phyloP scores from a whole-genome alignment of 2,888 invertebrate species.

The Metacarcinus magister region DNA sequence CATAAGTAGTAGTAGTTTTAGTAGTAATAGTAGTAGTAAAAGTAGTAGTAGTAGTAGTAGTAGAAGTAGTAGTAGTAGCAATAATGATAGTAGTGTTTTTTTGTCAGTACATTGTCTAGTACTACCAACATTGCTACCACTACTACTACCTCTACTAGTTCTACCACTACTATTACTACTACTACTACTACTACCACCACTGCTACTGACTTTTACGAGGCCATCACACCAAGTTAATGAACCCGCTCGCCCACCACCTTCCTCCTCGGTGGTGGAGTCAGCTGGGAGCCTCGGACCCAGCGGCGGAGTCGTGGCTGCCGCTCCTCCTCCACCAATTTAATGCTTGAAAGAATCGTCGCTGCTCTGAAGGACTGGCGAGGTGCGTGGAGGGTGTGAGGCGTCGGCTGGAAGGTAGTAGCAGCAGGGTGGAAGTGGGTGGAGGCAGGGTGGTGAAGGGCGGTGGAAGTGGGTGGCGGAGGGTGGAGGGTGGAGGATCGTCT shows the following conservation, averaged over 20 bases:
- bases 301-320: not conserved
- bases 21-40: not conserved
- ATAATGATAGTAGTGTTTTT: no score
- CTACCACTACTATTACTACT: not conserved
- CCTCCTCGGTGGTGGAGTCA: not conserved
- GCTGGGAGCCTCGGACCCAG: not conserved
- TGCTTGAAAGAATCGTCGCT: not conserved
- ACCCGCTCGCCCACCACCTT: not conserved
- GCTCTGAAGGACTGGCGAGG: not conserved
- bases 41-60: not conserved
- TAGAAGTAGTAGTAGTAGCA: not conserved
- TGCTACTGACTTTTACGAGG: not conserved
- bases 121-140: not conserved
- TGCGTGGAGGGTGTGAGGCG: not conserved
- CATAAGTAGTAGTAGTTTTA: not conserved
- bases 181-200: not conserved
- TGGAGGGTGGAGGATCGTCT: no score
- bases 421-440: no score
- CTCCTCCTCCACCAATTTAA: conserved; percentile 13
- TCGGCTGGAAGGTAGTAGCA: not conserved
- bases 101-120: not conserved
- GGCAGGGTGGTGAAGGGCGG: no score
- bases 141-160: not conserved
- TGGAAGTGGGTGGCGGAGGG: no score
- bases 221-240: not conserved